Evolutionary conservation across 2,888 invertebrate species (phyloP), one percentile per base, ranked within the genome.

Genomic region (Tenthredo livida): DNA sequence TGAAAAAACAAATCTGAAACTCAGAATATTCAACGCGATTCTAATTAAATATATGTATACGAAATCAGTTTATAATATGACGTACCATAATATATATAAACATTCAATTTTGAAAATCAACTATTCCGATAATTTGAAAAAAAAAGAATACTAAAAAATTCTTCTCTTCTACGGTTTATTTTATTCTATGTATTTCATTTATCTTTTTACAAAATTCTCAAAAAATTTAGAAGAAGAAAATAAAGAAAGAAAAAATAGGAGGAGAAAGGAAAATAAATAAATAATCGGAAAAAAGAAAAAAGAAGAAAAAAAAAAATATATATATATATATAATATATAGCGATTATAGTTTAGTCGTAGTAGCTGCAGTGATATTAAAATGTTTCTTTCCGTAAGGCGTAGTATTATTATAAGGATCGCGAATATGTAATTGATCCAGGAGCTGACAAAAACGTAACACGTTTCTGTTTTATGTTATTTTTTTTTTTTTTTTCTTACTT

Each of bases 341-440:
- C 47, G 47, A 47, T 47, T 47, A 47, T 47, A 47, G 47, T 47
- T 47, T 47, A 47, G 47, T 47, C 47, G 47, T 47, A 43, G 1
- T 17, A n/a, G 54, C 54, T 54, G 54, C 54, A n/a, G 17, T 54
- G 54, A 54, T 54, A 54, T 54, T 61, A 61, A 61, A 61, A 61
- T 61, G 61, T 61, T 61, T 61, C 61, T 61, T 61, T 61, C 61
- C 61, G 10, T 61, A 61, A 61, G 61, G 61, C 61, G 61, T 29
- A 29, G 1, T n/a, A n/a, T 21, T 9, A 61, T 61, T n/a, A n/a
- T 43, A 10, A 54, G n/a, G n/a, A 54, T 50, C 50, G 50, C 17
- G 17, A 50, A 50, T 50, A 37, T 37, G 37, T 37, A 50, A 50
- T 50, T 50, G 50, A 50, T 50, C 50, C 50, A n/a, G 17, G 50